phyloP scores from a whole-genome alignment of 2,888 invertebrate genomes.

The Hybos culiciformis region DNA sequence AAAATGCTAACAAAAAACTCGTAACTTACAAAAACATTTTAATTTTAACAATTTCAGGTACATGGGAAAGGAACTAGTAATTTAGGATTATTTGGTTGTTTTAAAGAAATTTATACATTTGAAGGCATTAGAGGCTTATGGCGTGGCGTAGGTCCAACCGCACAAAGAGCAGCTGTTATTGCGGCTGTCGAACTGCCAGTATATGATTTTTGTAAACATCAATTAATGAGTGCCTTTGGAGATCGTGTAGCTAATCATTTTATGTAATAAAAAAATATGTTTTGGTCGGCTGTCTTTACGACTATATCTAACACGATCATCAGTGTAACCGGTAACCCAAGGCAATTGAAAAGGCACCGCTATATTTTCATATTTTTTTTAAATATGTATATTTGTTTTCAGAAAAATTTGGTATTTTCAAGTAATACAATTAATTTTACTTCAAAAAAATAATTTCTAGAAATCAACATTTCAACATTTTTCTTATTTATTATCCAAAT shows the following conservation, averaged over 20 bases:
- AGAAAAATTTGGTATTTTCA: too few species aligned
- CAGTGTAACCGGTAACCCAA: too few species aligned
- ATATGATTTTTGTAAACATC: conserved; percentile 79
- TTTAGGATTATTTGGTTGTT: conserved; percentile 56
- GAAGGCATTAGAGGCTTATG: conserved; percentile 81
- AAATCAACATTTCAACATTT: too few species aligned
- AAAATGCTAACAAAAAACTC: too few species aligned
- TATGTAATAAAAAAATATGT: conserved; percentile 43
- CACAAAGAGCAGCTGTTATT: conserved; percentile 84
- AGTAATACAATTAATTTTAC: too few species aligned
- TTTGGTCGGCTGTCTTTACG: conserved; percentile 3
- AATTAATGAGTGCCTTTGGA: conserved; percentile 53
- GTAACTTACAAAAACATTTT: too few species aligned
- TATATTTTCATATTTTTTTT: background rate
- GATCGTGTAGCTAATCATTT: conserved; percentile 79
- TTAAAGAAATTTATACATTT: conserved; percentile 63
- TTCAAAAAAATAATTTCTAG: too few species aligned
- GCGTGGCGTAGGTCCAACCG: conserved; percentile 84
- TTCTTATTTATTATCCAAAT: too few species aligned
- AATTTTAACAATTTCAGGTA: too few species aligned
- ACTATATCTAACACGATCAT: too few species aligned
- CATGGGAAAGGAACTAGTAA: conserved; percentile 44
- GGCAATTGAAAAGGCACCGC: too few species aligned
- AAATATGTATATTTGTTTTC: background rate
- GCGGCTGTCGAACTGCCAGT: conserved; percentile 89